Conservation (phyloP, 2,113 vertebrate genomes). For the Caranx melampygus region DNA sequence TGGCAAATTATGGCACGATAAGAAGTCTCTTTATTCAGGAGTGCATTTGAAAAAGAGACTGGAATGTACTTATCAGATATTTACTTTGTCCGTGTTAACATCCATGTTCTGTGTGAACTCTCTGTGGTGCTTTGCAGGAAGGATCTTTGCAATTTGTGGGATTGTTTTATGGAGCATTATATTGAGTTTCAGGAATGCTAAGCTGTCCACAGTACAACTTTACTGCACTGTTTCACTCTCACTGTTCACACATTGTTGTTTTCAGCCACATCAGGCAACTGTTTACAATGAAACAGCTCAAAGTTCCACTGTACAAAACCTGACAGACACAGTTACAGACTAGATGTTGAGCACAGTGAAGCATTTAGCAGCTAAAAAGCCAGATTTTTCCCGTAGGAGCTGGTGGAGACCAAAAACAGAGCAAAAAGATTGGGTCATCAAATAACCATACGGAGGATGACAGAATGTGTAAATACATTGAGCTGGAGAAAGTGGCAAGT, state of each 20-base stretch:
- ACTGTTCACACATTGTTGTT: background rate
- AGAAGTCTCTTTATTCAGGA: slow-evolving; percentile 54
- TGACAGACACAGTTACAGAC: background rate
- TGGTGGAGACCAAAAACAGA: background rate
- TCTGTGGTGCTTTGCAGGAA: slow-evolving; percentile 17
- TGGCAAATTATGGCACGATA: slow-evolving; percentile 54
- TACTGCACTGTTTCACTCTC: background rate
- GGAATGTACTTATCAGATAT: slow-evolving; percentile 61
- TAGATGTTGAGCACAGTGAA: background rate
- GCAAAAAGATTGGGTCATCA: background rate
- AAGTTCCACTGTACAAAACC: background rate
- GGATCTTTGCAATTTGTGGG: background rate
- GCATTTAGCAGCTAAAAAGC: background rate
- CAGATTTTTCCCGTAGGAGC: background rate
- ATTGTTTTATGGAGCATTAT: background rate
- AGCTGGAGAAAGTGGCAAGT: too few species aligned
- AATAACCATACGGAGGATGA: background rate
- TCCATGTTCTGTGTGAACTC: slow-evolving; percentile 4
- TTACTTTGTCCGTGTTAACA: slow-evolving; percentile 51
- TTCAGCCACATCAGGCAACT: background rate
- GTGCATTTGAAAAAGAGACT: slow-evolving; percentile 51
- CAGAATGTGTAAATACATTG: too few species aligned
- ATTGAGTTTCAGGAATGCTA: background rate
- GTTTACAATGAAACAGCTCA: background rate
- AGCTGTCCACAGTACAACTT: background rate